Evolutionary conservation across 92 coral and sea anemone genomes (phyloP).

Genomic region (Siderastrea siderea): DNA sequence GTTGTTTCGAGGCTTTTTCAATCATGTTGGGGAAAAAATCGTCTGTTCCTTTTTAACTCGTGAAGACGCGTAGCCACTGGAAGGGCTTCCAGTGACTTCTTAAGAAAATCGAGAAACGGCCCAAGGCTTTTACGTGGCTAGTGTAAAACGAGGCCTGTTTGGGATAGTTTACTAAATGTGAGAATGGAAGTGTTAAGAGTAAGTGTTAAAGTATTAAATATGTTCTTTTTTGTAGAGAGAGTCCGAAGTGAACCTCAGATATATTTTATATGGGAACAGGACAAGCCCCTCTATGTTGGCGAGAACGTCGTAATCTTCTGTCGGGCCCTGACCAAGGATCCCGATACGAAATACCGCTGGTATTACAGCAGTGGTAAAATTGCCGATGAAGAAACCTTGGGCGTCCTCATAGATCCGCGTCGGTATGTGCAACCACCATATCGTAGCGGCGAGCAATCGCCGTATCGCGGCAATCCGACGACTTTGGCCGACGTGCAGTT

Average conservation of each 20-base stretch:
- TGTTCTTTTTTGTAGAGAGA: background rate
- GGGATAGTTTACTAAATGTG: too few relatives aligned
- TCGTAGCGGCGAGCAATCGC: background rate
- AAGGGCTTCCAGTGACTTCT: too few relatives aligned
- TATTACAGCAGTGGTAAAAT: background rate
- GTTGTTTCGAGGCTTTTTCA: too few relatives aligned
- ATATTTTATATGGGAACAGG: background rate
- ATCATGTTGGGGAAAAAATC: too few relatives aligned
- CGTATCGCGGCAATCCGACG: too few relatives aligned
- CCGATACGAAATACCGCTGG: constrained; percentile 13
- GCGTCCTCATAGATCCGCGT: constrained; percentile 6
- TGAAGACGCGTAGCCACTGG: too few relatives aligned
- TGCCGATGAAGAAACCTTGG: background rate
- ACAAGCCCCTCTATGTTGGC: background rate
- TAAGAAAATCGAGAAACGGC: too few relatives aligned
- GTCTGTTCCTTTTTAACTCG: too few relatives aligned
- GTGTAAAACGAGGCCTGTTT: too few relatives aligned
- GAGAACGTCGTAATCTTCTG: background rate
- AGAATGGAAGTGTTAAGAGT: too few relatives aligned
- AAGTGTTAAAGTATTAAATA: background rate
- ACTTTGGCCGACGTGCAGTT: background rate
- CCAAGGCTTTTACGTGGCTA: too few relatives aligned
- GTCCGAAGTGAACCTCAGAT: constrained; percentile 13
- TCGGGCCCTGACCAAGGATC: background rate
- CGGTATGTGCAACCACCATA: background rate